A percentile compares a stretch with the other conserved stretches of the same genome.
Conservation (phyloP, 2,797 vertebrate genomes). For the Thunnus albacares region DNA sequence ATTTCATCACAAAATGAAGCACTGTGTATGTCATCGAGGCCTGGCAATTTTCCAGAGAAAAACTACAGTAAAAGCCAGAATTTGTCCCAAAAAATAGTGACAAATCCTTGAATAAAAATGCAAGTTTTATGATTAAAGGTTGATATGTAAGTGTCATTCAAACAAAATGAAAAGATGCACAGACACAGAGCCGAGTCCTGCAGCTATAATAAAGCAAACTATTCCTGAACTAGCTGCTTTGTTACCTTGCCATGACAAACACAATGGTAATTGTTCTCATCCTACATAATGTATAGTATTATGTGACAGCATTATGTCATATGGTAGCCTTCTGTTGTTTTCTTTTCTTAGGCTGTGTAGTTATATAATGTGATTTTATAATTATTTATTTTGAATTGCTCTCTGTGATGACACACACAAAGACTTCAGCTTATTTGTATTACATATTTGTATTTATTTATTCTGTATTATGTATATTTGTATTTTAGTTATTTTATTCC, state of each 20-base stretch:
- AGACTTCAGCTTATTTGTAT: too few relatives aligned
- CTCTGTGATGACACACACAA: neutral
- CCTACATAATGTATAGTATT: constrained; percentile 46
- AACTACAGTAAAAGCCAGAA: neutral
- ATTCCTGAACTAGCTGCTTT: constrained; percentile 79
- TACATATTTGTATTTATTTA: too few relatives aligned
- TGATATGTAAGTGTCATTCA: constrained; percentile 26
- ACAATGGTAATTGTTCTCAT: constrained; percentile 71
- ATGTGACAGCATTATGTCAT: constrained; percentile 36
- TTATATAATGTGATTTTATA: neutral
- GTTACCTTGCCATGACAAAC: constrained; percentile 54
- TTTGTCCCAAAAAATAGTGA: neutral
- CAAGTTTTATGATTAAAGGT: neutral
- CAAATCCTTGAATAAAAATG: neutral
- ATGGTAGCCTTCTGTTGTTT: neutral
- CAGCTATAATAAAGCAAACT: constrained; percentile 59
- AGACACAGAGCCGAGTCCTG: constrained; percentile 30
- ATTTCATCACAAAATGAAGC: neutral
- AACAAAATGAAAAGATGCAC: constrained; percentile 35
- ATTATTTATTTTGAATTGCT: neutral
- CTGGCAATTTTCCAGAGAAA: neutral
- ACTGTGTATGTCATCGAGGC: neutral
- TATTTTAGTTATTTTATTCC: neutral
- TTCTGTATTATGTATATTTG: too few relatives aligned
- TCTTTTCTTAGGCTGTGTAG: neutral